Conservation (phyloP, 1,140 invertebrate genomes). For the Andricus grossulariae region DNA sequence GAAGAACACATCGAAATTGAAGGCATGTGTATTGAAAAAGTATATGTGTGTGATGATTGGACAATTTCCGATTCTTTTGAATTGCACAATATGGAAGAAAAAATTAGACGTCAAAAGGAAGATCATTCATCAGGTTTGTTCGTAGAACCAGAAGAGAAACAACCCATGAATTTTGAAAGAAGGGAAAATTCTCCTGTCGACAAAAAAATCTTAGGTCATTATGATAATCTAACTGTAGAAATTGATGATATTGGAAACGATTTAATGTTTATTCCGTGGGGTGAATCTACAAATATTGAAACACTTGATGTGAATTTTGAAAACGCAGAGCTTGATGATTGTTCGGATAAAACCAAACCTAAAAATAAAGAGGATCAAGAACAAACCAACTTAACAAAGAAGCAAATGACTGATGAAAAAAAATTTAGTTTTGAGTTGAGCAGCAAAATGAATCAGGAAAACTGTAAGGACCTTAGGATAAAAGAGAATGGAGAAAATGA, state of each 20-base stretch:
- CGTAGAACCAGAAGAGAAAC: conserved; percentile 36
- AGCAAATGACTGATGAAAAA: conserved; percentile 39
- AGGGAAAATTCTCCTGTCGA: not conserved
- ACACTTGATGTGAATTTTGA: conserved; percentile 32
- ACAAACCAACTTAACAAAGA: conserved; percentile 1
- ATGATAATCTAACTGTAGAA: not conserved
- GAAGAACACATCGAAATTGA: conserved; percentile 42
- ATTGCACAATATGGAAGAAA: conserved; percentile 35
- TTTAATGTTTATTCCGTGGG: conserved; percentile 58
- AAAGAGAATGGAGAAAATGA: too few relatives aligned
- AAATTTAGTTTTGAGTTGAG: conserved; percentile 24
- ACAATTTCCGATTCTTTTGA: conserved; percentile 61
- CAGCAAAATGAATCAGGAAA: too few relatives aligned
- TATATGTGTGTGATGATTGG: conserved; percentile 52
- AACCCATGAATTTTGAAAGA: conserved; percentile 19
- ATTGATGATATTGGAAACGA: conserved; percentile 47
- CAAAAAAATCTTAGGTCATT: not conserved
- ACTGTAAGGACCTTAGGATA: too few relatives aligned
- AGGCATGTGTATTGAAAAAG: conserved; percentile 42
- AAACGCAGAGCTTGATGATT: conserved; percentile 31
- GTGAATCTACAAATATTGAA: conserved; percentile 61
- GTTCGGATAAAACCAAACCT: conserved; percentile 21
- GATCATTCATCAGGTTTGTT: not conserved
- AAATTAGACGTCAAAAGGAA: too few relatives aligned
- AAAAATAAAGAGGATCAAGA: conserved; percentile 11